phyloP scores from a whole-genome alignment of 2,797 vertebrate species.

The Nannoperca obscura region DNA sequence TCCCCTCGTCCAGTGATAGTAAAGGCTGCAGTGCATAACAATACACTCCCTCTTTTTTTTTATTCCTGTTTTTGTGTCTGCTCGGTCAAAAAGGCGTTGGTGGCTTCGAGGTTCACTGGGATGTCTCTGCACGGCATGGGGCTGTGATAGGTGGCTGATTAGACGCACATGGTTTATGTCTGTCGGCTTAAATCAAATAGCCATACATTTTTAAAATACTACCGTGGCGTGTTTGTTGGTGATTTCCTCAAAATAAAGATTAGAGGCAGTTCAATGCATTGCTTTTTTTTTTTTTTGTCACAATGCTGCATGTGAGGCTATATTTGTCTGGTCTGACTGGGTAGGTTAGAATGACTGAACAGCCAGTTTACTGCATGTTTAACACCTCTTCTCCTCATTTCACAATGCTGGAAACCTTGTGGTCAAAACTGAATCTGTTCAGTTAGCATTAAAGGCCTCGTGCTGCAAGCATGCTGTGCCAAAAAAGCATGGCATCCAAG shows the following conservation, averaged over 20 bases:
- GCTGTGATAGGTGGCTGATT: slow-evolving; percentile 38
- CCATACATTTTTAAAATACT: slow-evolving; percentile 47
- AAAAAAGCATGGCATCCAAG: background rate
- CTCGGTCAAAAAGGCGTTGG: slow-evolving; percentile 77
- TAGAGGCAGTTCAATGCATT: slow-evolving; percentile 18
- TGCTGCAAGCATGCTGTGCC: background rate
- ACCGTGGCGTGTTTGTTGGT: slow-evolving; percentile 2
- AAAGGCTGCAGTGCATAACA: slow-evolving; percentile 25
- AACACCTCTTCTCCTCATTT: background rate
- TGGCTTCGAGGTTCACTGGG: slow-evolving; percentile 67
- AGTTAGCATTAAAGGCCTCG: background rate
- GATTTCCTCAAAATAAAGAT: slow-evolving; percentile 12
- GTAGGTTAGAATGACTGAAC: slow-evolving; percentile 35
- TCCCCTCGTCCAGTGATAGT: background rate
- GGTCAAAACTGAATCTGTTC: background rate
- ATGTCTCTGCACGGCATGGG: slow-evolving; percentile 65
- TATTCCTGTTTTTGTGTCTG: slow-evolving; percentile 15
- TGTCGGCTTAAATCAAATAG: slow-evolving; percentile 41
- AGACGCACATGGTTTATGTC: slow-evolving; percentile 69
- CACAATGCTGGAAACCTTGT: background rate
- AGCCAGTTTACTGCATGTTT: slow-evolving; percentile 8
- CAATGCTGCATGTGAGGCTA: slow-evolving; percentile 42
- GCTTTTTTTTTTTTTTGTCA: background rate
- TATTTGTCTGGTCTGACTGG: slow-evolving; percentile 29
- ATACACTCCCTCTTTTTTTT: slow-evolving; percentile 1